Percentiles rank a stretch among this genome's conserved stretches.
Conservation (phyloP, 2,113 vertebrate genomes). For the Paratilapia polleni region DNA sequence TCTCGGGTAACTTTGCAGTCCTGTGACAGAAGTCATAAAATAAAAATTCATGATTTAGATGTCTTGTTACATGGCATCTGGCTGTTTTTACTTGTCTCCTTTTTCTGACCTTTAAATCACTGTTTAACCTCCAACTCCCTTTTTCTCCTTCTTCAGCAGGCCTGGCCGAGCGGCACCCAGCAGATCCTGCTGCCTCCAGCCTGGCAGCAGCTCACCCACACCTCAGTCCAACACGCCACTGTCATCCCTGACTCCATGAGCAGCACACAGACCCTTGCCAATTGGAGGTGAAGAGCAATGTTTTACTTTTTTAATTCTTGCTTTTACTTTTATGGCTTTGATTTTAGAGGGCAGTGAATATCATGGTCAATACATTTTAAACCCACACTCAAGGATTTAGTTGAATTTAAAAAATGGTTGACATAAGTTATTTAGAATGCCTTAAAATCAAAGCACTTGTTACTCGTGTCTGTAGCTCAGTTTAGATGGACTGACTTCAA, state of each 20-base stretch:
- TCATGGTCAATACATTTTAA: neutral
- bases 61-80: neutral
- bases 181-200: constrained; percentile 96
- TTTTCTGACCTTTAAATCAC: constrained; percentile 22
- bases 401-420: neutral
- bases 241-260: constrained; percentile 97
- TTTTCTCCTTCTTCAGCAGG: constrained; percentile 83
- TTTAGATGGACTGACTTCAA: constrained; percentile 26
- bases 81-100: constrained; percentile 12
- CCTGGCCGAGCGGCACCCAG: constrained; percentile 96
- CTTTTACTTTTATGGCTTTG: neutral
- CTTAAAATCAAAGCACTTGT: constrained; percentile 7
- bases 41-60: neutral
- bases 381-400: neutral
- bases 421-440: neutral
- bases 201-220: constrained; percentile 98
- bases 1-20: neutral
- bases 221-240: constrained; percentile 94
- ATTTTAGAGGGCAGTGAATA: neutral
- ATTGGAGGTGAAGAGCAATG: constrained; percentile 89
- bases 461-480: neutral
- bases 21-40: neutral
- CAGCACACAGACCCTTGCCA: constrained; percentile 89
- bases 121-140: constrained; percentile 11
- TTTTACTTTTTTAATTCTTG: neutral